Evolutionary conservation across 2,888 invertebrate species (phyloP).

Genomic region (Timema cristinae): DNA sequence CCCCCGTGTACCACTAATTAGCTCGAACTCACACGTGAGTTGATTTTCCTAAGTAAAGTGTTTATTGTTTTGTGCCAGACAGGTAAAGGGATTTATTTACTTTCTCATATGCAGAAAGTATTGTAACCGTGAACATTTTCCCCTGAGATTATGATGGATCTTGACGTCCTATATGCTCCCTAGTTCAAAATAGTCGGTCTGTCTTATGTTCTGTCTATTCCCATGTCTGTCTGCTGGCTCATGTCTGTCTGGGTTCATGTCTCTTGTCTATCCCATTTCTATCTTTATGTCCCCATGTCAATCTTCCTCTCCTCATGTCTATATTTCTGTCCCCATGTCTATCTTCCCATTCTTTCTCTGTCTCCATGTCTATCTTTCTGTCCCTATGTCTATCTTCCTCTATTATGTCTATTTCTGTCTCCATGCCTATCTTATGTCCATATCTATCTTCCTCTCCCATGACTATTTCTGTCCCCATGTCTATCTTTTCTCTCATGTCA

Average conservation of each 20-base stretch:
- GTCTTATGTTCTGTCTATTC: too few relatives aligned
- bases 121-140: too few relatives aligned
- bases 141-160: too few relatives aligned
- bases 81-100: too few relatives aligned
- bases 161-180: too few relatives aligned
- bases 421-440: too few relatives aligned
- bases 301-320: background rate
- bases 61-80: too few relatives aligned
- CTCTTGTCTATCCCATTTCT: background rate
- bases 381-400: constrained; percentile 19
- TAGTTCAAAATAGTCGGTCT: too few relatives aligned
- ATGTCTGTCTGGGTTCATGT: background rate
- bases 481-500: constrained; percentile 17
- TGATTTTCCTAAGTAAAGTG: too few relatives aligned
- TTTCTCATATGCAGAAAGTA: too few relatives aligned
- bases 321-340: constrained; percentile 1
- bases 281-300: background rate
- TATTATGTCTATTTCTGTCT: background rate
- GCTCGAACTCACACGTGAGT: too few relatives aligned
- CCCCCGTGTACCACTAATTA: too few relatives aligned
- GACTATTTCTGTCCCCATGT: constrained; percentile 26
- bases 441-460: background rate
- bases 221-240: constrained; percentile 33
- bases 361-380: background rate
- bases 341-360: background rate